These are phyloP conservation scores for Chaetura pelagica DNA, from an alignment of 2,113 vertebrate genomes.

Conservation along the genomic window DNA sequence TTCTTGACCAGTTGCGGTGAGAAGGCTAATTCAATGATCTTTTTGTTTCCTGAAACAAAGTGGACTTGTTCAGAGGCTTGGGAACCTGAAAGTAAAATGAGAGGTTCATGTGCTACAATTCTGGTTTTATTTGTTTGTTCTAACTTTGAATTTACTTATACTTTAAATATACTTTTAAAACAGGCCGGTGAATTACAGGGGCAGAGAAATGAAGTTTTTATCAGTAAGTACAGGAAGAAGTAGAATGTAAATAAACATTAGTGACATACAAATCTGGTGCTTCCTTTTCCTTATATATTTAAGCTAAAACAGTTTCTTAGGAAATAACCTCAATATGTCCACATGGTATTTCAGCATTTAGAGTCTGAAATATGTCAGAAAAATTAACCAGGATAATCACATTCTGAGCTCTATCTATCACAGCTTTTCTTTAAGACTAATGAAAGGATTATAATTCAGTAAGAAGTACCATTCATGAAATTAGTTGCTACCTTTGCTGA, in stretches of 20 bases:
- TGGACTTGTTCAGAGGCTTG: slow-evolving; percentile 40
- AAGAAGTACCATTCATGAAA: slow-evolving; percentile 12
- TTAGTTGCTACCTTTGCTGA: background rate
- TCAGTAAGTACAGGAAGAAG: slow-evolving; percentile 61
- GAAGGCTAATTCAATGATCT: background rate
- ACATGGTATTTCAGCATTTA: slow-evolving; percentile 24
- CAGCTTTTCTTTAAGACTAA: slow-evolving; percentile 28
- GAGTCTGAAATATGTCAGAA: background rate
- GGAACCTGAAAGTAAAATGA: slow-evolving; percentile 35
- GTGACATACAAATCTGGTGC: slow-evolving; percentile 68
- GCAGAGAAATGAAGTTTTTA: slow-evolving; percentile 22
- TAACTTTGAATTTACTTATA: slow-evolving; percentile 38
- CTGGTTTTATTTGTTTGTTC: slow-evolving; percentile 43
- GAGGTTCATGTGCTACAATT: background rate
- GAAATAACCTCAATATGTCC: slow-evolving; percentile 50
- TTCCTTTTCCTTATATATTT: slow-evolving; percentile 71
- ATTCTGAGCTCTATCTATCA: background rate
- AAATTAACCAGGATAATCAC: background rate
- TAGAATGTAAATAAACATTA: slow-evolving; percentile 68
- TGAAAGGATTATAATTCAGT: slow-evolving; percentile 7
- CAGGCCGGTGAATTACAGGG: background rate
- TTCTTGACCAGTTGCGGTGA: slow-evolving; percentile 2
- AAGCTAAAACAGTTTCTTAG: slow-evolving; percentile 54
- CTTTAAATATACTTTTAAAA: slow-evolving; percentile 33
- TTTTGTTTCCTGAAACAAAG: slow-evolving; percentile 57